Base-by-base conservation (phyloP, 2,888 invertebrate genomes). In the Slavum lentiscoides region DNA sequence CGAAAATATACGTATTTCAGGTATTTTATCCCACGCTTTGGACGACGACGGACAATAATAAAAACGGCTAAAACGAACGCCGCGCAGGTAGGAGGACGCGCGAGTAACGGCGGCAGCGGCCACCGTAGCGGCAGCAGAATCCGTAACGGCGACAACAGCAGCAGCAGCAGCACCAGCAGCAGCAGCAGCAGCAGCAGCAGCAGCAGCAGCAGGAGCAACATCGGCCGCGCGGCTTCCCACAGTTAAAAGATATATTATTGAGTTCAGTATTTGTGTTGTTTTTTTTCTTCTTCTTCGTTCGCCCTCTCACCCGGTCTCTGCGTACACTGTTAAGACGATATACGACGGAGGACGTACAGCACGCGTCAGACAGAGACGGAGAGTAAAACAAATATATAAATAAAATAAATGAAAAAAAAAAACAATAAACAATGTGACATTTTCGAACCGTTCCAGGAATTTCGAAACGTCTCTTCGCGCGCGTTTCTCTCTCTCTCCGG, bases 11-110 rank as follows among this genome's bases (percentile, higher is more conserved):
- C 58, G 67, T 59, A 6, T 19, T 68, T 72, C 80, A 39, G 66
- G 80, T 72, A 72, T 80, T 70, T 80, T 80, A 72, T 80, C 80
- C 80, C 80, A 80, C 80, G 80, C 80, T 80, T 80, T 72, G 70
- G 75, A 75, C 67, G 43, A 43, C 49, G 67, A 59, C 9, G 58
- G 67, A 76, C 68, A 76, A 59, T 76, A 75, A 49, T 49, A 43
- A 75, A 75, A 68, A 75, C 59, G 59, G 75, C 39, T 66, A 74
- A 74, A 66, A 53, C 64, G 37, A 30, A 75, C 55, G 67, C 58
- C 43, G 30, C 62, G 11, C 43, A 43, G 43, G 43, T 43, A 43
- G 43, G 49, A 49, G 37, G 64, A 55, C 74, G 49, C 13, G 49
- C 6, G 2, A 15, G 49, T 11, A 11, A 11, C 43, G 49, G 13